These are phyloP conservation scores for Eufriesea mexicana DNA, from an alignment of 1,140 invertebrate species.

Conservation along the genomic window DNA sequence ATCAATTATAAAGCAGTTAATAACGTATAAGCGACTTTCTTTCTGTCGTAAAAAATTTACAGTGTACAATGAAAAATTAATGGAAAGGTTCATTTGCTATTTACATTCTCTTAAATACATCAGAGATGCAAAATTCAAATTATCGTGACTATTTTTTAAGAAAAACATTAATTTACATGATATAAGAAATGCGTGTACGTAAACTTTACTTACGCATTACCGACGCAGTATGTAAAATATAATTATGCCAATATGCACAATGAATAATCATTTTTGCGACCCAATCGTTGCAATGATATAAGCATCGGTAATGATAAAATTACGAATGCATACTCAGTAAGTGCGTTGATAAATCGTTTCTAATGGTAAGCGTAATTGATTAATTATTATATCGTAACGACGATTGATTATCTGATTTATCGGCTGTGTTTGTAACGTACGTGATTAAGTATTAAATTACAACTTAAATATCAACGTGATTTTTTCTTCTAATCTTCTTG, in stretches of 20 bases:
- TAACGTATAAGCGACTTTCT: neutral
- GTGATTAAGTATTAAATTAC: conserved; percentile 72
- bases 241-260: conserved; percentile 49
- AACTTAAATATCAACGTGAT: conserved; percentile 57
- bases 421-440: conserved; percentile 74
- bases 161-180: conserved; percentile 14
- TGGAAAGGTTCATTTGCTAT: conserved; percentile 17
- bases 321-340: conserved; percentile 55
- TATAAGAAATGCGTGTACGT: conserved; percentile 24
- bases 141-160: conserved; percentile 11
- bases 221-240: conserved; percentile 32
- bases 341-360: conserved; percentile 58
- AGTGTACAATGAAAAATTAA: conserved; percentile 4
- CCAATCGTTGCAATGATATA: conserved; percentile 2
- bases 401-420: conserved; percentile 73
- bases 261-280: conserved; percentile 26
- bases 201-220: conserved; percentile 25
- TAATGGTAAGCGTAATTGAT: conserved; percentile 65
- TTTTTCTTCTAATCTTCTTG: neutral
- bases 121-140: conserved; percentile 19
- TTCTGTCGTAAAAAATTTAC: neutral
- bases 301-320: conserved; percentile 21
- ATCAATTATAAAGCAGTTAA: neutral
- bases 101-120: conserved; percentile 27
- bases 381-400: conserved; percentile 66